These are phyloP conservation scores for Scaptomyza parva DNA, from an alignment of 2,888 invertebrate genomes.

Conservation along the genomic window DNA sequence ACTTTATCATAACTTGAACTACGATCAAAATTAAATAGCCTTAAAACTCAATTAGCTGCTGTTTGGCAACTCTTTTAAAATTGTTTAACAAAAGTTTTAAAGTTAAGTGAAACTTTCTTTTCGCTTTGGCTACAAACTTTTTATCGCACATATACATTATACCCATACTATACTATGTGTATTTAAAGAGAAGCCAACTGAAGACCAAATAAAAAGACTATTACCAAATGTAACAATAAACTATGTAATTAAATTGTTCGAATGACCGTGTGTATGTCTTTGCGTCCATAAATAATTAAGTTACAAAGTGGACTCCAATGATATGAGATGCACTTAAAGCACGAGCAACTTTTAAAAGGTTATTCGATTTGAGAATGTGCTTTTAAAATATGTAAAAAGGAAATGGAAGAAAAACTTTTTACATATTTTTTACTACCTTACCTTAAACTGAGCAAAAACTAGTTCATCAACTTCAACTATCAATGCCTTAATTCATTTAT, in stretches of 20 bases:
- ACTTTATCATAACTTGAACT: neutral
- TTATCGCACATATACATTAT: neutral
- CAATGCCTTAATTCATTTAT: neutral
- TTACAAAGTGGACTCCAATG: neutral
- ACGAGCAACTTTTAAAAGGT: neutral
- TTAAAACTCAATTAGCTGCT: constrained; percentile 7
- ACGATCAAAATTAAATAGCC: neutral
- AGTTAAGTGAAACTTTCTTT: constrained; percentile 27
- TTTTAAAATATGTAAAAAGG: neutral
- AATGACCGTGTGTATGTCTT: neutral
- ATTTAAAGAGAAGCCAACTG: constrained; percentile 1
- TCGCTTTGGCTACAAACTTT: constrained; percentile 9
- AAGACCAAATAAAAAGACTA: neutral
- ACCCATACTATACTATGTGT: neutral
- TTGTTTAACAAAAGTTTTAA: constrained; percentile 10
- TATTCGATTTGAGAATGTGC: neutral
- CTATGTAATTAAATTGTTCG: neutral
- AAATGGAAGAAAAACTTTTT: neutral
- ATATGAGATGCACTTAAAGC: neutral
- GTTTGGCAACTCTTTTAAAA: neutral
- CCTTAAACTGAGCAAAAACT: neutral
- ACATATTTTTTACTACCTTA: too few species aligned
- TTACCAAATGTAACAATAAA: neutral
- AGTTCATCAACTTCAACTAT: neutral
- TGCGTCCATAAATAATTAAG: neutral